Conservation (phyloP, 2,113 vertebrate genomes). For the Toxostoma redivivum region DNA sequence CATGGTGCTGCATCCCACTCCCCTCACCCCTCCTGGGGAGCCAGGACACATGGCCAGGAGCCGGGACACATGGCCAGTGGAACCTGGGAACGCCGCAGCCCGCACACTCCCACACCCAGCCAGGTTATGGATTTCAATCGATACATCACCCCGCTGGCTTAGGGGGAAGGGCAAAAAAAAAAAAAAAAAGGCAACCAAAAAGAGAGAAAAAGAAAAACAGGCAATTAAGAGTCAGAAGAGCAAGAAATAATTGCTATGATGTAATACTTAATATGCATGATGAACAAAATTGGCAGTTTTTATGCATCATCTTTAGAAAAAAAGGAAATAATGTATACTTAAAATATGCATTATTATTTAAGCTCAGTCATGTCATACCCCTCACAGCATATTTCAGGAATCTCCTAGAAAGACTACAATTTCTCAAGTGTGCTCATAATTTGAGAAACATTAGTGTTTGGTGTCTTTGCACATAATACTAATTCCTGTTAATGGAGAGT, state of each 20-base stretch:
- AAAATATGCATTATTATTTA: not conserved
- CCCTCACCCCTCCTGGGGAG: not conserved
- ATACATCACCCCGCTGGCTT: not conserved
- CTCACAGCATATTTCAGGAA: not conserved
- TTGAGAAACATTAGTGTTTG: not conserved
- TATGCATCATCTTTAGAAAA: not conserved
- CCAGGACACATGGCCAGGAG: not conserved
- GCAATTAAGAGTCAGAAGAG: not conserved
- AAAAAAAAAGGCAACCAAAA: not conserved
- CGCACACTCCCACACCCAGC: slow-evolving; percentile 61
- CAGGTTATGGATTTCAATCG: slow-evolving; percentile 67
- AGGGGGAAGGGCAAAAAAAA: too few relatives aligned
- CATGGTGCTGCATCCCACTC: not conserved
- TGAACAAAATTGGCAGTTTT: not conserved
- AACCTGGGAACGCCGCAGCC: slow-evolving; percentile 71
- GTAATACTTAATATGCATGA: not conserved
- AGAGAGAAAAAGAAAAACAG: not conserved
- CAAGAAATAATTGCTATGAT: not conserved
- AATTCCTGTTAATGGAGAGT: not conserved
- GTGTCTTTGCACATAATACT: not conserved
- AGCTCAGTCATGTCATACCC: not conserved
- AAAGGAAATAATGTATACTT: not conserved
- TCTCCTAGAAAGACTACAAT: not conserved
- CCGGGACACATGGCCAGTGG: slow-evolving; percentile 8
- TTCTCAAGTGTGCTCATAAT: not conserved